Percentiles rank a stretch among this genome's conserved stretches.
Conservation (phyloP, 2,797 vertebrate species). For the Vipera ursinii region DNA sequence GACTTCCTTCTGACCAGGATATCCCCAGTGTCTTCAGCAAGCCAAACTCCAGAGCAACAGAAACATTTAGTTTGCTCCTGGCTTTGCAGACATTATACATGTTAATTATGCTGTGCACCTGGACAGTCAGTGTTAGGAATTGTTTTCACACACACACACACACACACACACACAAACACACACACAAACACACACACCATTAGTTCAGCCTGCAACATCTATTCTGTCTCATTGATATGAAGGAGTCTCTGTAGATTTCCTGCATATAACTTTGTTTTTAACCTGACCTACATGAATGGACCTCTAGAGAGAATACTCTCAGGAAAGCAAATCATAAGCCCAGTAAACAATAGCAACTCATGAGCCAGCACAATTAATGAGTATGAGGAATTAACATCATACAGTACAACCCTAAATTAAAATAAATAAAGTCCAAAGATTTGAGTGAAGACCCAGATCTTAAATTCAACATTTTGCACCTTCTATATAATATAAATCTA, state of each 20-base stretch:
- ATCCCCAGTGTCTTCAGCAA: background rate
- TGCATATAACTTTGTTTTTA: background rate
- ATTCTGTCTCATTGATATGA: background rate
- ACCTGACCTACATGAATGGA: background rate
- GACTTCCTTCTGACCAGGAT: background rate
- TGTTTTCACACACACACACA: background rate
- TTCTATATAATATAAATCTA: background rate
- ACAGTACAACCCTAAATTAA: background rate
- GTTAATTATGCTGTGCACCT: constrained; percentile 1
- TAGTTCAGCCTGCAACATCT: background rate
- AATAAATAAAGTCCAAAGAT: background rate
- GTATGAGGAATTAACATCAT: background rate
- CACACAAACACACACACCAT: background rate
- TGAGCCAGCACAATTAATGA: background rate
- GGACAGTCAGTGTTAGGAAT: background rate
- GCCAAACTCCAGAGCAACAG: background rate
- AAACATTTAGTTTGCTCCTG: background rate
- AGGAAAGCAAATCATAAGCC: background rate
- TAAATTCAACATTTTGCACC: background rate
- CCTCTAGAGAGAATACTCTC: background rate
- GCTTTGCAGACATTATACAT: background rate
- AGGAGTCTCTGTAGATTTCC: background rate
- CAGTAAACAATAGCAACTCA: background rate
- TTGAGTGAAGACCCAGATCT: background rate
- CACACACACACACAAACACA: too few relatives aligned